These are phyloP conservation scores for Deroptyus accipitrinus DNA, from an alignment of 2,113 vertebrate genomes.

Conservation along the genomic window DNA sequence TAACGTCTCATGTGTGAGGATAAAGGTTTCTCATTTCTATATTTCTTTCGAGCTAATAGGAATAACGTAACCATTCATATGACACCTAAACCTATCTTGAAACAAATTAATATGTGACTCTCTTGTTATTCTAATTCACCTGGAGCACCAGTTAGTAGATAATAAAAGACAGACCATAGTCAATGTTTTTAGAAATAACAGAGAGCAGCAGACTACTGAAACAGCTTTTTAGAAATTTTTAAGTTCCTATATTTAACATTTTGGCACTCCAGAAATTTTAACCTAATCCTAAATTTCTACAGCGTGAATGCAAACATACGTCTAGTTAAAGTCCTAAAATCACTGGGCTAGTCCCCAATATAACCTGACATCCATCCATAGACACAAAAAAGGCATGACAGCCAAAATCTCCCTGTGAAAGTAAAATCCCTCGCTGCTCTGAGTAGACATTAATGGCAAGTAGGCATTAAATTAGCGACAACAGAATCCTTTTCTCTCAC, in stretches of 20 bases:
- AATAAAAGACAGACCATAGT: background rate
- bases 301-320: background rate
- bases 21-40: background rate
- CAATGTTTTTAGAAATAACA: background rate
- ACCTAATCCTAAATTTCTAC: background rate
- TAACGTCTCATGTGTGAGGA: background rate
- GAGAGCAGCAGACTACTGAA: background rate
- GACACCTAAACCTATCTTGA: background rate
- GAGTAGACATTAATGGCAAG: background rate
- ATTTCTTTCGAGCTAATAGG: background rate
- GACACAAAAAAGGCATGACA: background rate
- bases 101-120: background rate
- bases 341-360: background rate
- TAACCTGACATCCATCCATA: background rate
- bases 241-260: background rate
- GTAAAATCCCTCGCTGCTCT: background rate
- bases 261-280: background rate
- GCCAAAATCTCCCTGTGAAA: background rate
- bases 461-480: background rate
- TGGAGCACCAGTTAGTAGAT: background rate
- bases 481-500: background rate
- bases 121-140: background rate
- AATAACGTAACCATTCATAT: background rate
- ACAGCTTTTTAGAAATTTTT: background rate
- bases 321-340: background rate